A percentile compares a stretch with the other conserved stretches of the same genome.
Evolutionary conservation across 1,140 invertebrate genomes (phyloP).

Genomic region (Triops cancriformis): DNA sequence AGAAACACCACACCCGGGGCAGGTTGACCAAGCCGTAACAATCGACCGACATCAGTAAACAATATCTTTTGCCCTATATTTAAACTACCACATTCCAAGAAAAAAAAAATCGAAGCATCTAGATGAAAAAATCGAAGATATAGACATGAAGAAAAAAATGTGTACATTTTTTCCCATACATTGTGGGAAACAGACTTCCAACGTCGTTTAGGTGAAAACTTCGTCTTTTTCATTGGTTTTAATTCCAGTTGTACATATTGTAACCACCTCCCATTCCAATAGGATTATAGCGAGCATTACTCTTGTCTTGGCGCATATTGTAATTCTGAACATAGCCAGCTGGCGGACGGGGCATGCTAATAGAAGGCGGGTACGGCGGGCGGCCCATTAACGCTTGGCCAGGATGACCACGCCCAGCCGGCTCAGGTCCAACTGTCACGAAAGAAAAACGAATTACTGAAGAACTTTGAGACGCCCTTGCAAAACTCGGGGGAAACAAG

Average conservation of each 20-base stretch:
- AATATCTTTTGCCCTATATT: background rate
- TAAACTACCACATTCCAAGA: background rate
- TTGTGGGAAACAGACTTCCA: background rate
- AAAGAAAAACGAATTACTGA: background rate
- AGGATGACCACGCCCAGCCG: background rate
- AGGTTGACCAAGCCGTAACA: background rate
- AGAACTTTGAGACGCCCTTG: background rate
- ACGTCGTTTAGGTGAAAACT: background rate
- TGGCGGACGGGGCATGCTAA: background rate
- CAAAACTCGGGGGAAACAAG: background rate
- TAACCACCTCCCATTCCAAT: constrained; percentile 34
- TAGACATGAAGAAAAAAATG: background rate
- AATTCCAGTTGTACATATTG: constrained; percentile 34
- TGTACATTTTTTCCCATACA: background rate
- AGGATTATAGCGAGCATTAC: constrained; percentile 37
- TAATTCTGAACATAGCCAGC: constrained; percentile 39
- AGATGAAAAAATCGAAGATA: background rate
- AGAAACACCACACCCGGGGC: background rate
- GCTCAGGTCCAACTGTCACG: background rate
- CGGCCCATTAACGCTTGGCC: background rate
- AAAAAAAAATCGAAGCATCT: background rate
- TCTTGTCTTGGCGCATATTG: constrained; percentile 45
- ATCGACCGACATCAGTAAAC: constrained; percentile 3
- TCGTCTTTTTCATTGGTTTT: constrained; percentile 22
- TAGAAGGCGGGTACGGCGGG: background rate